Base-by-base conservation (phyloP, 2,888 invertebrate genomes). In the Omphaloscelis lunosa region DNA sequence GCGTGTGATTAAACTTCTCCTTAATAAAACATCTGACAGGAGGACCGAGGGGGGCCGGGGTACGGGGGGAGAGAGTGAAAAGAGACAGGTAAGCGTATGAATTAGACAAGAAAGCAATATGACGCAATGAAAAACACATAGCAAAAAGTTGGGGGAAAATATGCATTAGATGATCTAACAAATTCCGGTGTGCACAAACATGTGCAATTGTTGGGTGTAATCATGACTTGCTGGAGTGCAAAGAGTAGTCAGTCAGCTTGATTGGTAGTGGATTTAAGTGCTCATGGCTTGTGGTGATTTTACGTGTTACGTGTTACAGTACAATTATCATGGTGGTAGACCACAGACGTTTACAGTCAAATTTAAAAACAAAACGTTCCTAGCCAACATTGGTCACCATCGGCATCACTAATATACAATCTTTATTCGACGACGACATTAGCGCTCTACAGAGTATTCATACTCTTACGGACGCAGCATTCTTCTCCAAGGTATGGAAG, bases 1-100 rank as follows among this genome's bases (percentile, higher is more conserved):
- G 80, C 79, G 81, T 86, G 88, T 87, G 87, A 88, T 88, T 88
- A 88, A 88, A 88, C 88, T 87, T 88, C 88, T 83, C 82, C 88
- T 86, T 88, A 88, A 88, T 88, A 88, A 88, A 88, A 88, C 87
- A 88, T 86, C 80, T 78, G 69, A 75, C 75, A 77, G 77, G 72
- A 67, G 70, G 63, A 62, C 65, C 12, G 29, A 66, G 75, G 61
- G 45, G 69, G 62, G 59, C 5, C 0, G 41, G 17, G 51, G 63
- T 0, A 6, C 17, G 77, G 70, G 76, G 66, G 48, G n/a, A 53
- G n/a, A 29, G 34, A n/a, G 4, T 59, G 67, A 69, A 72, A 41
- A 41, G 69, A 2, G 27, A 62, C 72, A 12, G 56, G 48, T 29
- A 56, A 20, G 72, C 34, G 79, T 79, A 82, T 68, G 29, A 59